Evolutionary conservation across 2,888 invertebrate species (phyloP).

Genomic region (Idaea biselata): DNA sequence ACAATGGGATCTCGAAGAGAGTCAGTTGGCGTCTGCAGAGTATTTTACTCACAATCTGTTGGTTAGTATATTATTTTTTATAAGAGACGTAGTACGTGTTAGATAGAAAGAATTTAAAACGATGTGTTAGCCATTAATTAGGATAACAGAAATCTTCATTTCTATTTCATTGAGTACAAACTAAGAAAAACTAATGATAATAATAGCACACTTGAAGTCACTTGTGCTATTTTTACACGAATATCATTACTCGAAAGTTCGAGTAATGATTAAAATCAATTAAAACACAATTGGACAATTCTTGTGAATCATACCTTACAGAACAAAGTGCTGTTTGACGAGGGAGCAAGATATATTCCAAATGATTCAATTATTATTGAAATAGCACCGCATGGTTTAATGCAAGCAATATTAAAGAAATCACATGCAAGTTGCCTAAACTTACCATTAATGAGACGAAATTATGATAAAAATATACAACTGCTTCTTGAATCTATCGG

Average conservation of each 20-base stretch:
- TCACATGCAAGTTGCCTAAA: not conserved
- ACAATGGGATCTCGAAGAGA: slow-evolving; percentile 83
- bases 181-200: no score
- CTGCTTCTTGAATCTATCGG: not conserved
- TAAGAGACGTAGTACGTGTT: not conserved
- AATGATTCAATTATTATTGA: slow-evolving; percentile 1
- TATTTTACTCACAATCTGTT: slow-evolving; percentile 91
- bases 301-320: not conserved
- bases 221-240: no score
- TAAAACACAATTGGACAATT: not conserved
- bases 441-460: not conserved
- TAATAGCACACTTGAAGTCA: no score
- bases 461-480: not conserved
- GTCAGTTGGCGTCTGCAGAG: slow-evolving; percentile 85
- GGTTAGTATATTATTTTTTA: slow-evolving; percentile 35
- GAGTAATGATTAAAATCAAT: no score
- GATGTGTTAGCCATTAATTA: no score
- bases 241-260: no score
- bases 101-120: no score
- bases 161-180: no score
- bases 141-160: no score
- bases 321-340: not conserved
- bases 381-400: not conserved
- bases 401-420: not conserved
- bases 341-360: not conserved